Evolutionary conservation across 2,888 invertebrate genomes (phyloP).

Genomic region (Limnephilus rhombicus): DNA sequence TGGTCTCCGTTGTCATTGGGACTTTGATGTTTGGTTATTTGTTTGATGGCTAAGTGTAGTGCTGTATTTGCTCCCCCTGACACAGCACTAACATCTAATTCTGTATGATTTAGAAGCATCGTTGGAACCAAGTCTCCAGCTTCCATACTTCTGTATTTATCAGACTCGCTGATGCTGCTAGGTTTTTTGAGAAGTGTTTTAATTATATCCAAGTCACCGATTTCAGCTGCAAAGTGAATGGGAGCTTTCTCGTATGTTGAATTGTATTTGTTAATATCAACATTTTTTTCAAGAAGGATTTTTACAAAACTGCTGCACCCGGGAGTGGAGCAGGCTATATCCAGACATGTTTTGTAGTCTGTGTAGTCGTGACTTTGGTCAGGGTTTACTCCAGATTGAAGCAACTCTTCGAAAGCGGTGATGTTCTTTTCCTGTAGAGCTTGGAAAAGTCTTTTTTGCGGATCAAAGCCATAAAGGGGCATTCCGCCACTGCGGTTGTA

Average conservation of each 20-base stretch:
- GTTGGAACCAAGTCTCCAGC: not conserved
- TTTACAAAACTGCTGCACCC: constrained; percentile 78
- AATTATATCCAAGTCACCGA: constrained; percentile 75
- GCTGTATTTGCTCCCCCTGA: constrained; percentile 76
- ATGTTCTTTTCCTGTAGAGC: constrained; percentile 77
- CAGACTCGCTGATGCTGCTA: not conserved
- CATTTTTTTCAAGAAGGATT: constrained; percentile 79
- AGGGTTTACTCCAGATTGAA: constrained; percentile 75
- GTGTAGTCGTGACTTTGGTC: constrained; percentile 78
- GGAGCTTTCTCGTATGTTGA: constrained; percentile 79
- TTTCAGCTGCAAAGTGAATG: constrained; percentile 81
- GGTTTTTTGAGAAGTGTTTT: constrained; percentile 73
- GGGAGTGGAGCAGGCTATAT: constrained; percentile 77
- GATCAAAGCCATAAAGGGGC: constrained; percentile 75
- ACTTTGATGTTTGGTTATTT: constrained; percentile 71
- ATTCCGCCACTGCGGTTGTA: constrained; percentile 71
- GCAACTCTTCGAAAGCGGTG: constrained; percentile 75
- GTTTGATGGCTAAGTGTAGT: constrained; percentile 76
- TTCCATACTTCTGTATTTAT: not conserved
- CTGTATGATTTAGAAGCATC: constrained; percentile 67
- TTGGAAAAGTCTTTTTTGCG: constrained; percentile 75
- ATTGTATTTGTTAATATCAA: constrained; percentile 80
- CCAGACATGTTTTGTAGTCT: constrained; percentile 79
- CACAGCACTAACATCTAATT: constrained; percentile 76
- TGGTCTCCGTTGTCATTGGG: constrained; percentile 75